Evolutionary conservation across 1,140 invertebrate species (phyloP), one percentile per base, ranked within the genome.

Genomic region (Apis dorsata): DNA sequence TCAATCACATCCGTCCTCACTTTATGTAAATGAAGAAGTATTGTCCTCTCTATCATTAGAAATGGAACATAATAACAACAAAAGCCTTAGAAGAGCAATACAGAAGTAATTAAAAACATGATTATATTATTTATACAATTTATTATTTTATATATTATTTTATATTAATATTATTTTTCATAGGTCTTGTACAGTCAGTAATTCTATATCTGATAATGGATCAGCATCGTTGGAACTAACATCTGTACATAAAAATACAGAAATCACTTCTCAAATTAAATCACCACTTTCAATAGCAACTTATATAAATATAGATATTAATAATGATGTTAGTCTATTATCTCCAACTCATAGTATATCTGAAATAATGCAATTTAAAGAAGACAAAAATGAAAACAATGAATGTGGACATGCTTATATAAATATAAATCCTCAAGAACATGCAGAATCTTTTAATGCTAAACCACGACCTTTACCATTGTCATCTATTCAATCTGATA

Each of bases 361-460:
- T 3, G 88, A 90, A 15, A 80, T 85, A 15, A 85, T 82, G 21
- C 82, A 85, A 11, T 49, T 85, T 62, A 83, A 87, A 34, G 90
- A 93, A 57, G 92, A 93, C 2, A 70, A 59, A 44, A 72, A 44
- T 79, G 88, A 90, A 53, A 86, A 21, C 65, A 88, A 66, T 12
- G 88, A 87, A 59, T 65, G 49, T 59, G 81, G 79, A 11, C 95
- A 96, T 87, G 90, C 96, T 10, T 97, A 97, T 89, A 96, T 97
- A 93, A 97, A 97, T 90, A 92, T 97, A 75, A 94, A 92, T 86
- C 95, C 95, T 13, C 90, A 92, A 68, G 93, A 94, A 69, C 86
- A 89, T 53, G 24, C 84, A 28, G 81, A 88, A n/a, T 78, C 79
- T 59, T 13, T 75, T 60, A 60, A 49, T 13, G 10, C 44, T n/a